Evolutionary conservation across 2,888 invertebrate species (phyloP).

Genomic region (Stegophylla sp.): DNA sequence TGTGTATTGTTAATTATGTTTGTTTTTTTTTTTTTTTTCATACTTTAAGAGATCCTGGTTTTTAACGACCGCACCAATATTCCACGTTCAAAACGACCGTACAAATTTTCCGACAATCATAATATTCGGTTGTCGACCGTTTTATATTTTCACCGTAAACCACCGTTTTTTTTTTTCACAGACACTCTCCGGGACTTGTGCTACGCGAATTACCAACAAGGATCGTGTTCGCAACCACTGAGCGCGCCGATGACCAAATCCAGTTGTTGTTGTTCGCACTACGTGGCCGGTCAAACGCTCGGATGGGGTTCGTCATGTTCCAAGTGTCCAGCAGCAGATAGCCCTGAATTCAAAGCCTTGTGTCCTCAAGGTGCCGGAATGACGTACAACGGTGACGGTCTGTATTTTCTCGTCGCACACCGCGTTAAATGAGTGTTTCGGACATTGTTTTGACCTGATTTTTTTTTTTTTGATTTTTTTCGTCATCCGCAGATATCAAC

Average conservation of each 20-base stretch:
- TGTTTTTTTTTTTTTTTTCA: background rate
- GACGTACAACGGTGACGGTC: constrained; percentile 80
- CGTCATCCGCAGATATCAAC: constrained; percentile 71
- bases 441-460: background rate
- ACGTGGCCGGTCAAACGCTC: constrained; percentile 72
- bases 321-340: constrained; percentile 76
- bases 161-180: constrained; percentile 64
- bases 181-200: constrained; percentile 84
- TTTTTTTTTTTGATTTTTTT: background rate
- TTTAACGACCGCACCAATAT: too few relatives aligned
- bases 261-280: constrained; percentile 82
- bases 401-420: constrained; percentile 31
- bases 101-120: too few relatives aligned
- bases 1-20: too few relatives aligned
- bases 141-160: too few relatives aligned
- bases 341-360: constrained; percentile 74
- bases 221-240: constrained; percentile 79
- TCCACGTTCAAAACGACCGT: too few relatives aligned
- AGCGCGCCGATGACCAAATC: constrained; percentile 81
- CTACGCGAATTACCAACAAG: constrained; percentile 79
- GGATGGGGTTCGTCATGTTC: constrained; percentile 85
- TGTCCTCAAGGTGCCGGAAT: constrained; percentile 81
- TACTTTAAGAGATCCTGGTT: too few relatives aligned
- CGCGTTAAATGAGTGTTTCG: too few relatives aligned
- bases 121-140: too few relatives aligned